Evolutionary conservation across 2,797 vertebrate species (phyloP).

Genomic region (Erethizon dorsatum): DNA sequence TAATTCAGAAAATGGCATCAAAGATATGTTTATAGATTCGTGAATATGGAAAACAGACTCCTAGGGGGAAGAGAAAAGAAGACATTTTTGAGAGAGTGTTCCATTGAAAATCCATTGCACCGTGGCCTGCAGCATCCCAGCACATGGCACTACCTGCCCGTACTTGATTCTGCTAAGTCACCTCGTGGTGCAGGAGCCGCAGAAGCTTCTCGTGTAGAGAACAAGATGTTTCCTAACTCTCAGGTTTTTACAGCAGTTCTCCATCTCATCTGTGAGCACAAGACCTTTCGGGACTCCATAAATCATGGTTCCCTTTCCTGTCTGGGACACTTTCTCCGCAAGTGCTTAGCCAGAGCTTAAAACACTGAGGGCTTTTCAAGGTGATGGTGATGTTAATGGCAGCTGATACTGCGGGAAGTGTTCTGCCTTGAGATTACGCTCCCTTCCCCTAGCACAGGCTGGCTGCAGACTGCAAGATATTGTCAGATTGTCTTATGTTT

Average conservation of each 20-base stretch:
- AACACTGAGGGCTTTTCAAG: too few relatives aligned
- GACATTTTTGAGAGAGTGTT: neutral
- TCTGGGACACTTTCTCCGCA: neutral
- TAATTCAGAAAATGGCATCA: slow-evolving; percentile 28
- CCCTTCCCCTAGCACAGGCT: neutral
- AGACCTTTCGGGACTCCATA: neutral
- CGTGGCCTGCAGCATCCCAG: rapidly evolving
- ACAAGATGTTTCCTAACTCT: neutral
- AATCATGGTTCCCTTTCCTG: neutral
- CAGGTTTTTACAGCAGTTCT: neutral
- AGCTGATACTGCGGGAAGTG: neutral
- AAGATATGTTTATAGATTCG: neutral
- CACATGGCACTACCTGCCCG: rapidly evolving
- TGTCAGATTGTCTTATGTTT: neutral
- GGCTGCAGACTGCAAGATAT: neutral
- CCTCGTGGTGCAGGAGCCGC: neutral
- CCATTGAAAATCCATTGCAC: neutral
- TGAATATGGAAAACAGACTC: neutral
- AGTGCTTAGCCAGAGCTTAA: neutral
- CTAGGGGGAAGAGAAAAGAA: neutral
- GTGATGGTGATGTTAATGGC: neutral
- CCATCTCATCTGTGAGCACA: neutral
- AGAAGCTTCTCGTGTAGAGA: neutral
- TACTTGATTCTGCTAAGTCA: rapidly evolving
- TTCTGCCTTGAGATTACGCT: neutral